These are phyloP conservation scores for Etheostoma perlongum DNA, from an alignment of 2,797 vertebrate species.

Conservation along the genomic window DNA sequence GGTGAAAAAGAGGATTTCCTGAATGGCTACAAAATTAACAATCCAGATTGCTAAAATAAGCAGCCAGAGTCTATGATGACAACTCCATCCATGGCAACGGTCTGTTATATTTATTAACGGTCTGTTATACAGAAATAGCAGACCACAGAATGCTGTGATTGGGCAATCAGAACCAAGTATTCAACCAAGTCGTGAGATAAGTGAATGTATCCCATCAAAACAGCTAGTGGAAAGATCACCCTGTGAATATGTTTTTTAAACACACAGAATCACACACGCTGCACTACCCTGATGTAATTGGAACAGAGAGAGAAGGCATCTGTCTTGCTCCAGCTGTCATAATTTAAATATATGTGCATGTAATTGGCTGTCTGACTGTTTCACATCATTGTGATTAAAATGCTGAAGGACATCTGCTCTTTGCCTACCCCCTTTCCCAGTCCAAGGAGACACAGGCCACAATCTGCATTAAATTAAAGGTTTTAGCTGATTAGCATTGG, in stretches of 20 bases:
- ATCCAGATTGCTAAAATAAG: not conserved
- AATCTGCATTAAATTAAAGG: not conserved
- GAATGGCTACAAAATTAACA: not conserved
- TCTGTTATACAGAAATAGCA: too few relatives aligned
- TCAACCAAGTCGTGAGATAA: not conserved
- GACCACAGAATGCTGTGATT: too few relatives aligned
- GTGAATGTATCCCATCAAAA: slow-evolving; percentile 11
- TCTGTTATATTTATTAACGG: too few relatives aligned
- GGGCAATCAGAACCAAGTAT: too few relatives aligned
- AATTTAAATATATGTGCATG: slow-evolving; percentile 44
- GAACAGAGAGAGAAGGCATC: slow-evolving; percentile 30
- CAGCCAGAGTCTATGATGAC: too few relatives aligned
- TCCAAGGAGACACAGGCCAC: slow-evolving; percentile 32
- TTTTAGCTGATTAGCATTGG: not conserved
- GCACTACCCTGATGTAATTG: slow-evolving; percentile 17
- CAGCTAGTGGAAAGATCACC: not conserved
- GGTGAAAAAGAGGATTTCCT: not conserved
- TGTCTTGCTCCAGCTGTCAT: slow-evolving; percentile 30
- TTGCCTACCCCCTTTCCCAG: not conserved
- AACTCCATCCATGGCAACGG: too few relatives aligned
- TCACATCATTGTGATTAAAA: slow-evolving; percentile 58
- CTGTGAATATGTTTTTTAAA: slow-evolving; percentile 3
- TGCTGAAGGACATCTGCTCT: slow-evolving; percentile 46
- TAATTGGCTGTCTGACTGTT: slow-evolving; percentile 52
- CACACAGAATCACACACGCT: not conserved